These are phyloP conservation scores for Lemur catta DNA, from an alignment of 2,797 vertebrate species.

Conservation along the genomic window DNA sequence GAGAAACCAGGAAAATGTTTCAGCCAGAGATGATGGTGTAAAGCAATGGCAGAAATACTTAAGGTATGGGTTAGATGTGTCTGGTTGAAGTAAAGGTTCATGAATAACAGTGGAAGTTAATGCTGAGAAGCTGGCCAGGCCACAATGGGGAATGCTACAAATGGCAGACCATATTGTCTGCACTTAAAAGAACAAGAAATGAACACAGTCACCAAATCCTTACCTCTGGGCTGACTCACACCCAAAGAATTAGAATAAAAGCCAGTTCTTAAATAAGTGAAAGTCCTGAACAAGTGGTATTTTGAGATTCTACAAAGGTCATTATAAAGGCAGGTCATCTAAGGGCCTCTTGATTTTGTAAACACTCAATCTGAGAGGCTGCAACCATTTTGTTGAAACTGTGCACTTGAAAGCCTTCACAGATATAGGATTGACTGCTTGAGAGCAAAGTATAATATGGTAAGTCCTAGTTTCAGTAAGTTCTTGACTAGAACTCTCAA, in stretches of 20 bases:
- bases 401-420: neutral
- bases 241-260: neutral
- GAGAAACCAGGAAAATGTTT: neutral
- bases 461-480: constrained; percentile 6
- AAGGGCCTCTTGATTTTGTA: neutral
- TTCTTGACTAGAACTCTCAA: neutral
- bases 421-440: neutral
- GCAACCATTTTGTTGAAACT: constrained; percentile 17
- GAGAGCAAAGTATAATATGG: neutral
- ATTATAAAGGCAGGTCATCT: neutral
- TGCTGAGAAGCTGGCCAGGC: neutral
- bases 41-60: neutral
- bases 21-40: neutral
- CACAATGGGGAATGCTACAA: neutral
- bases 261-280: constrained; percentile 26
- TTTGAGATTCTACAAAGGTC: constrained; percentile 47
- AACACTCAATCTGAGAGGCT: constrained; percentile 16
- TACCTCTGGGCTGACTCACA: constrained; percentile 24
- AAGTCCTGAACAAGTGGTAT: constrained; percentile 13
- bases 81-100: neutral
- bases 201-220: neutral
- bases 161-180: neutral
- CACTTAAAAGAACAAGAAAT: neutral
- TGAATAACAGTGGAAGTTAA: neutral
- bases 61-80: neutral